A percentile compares a stretch with the other conserved stretches of the same genome.
Evolutionary conservation across 2,113 vertebrate species (phyloP).

Genomic region (Rattus rattus): DNA sequence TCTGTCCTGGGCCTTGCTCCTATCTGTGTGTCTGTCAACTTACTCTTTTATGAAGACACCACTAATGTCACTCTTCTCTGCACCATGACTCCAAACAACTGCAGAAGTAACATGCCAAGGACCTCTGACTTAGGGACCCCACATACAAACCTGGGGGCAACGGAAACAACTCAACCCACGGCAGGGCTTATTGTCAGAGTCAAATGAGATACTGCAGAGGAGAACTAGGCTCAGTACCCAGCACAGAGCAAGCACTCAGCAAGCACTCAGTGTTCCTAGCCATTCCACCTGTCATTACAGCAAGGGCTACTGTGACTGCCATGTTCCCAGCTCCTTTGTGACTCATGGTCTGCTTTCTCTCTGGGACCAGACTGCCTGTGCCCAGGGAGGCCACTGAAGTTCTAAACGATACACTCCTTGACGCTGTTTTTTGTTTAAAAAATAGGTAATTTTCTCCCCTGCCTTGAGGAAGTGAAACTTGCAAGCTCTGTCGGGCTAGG

Average conservation of each 20-base stretch:
- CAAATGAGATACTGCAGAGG: neutral
- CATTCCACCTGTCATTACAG: neutral
- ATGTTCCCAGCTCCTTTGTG: neutral
- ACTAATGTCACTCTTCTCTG: neutral
- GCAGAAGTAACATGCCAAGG: neutral
- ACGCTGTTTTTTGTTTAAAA: conserved; percentile 51
- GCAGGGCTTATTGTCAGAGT: neutral
- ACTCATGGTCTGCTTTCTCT: neutral
- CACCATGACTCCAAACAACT: neutral
- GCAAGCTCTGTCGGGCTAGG: conserved; percentile 57
- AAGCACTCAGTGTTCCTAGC: neutral
- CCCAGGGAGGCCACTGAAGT: neutral
- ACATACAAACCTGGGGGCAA: neutral
- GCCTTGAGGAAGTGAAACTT: conserved; percentile 67
- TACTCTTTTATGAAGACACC: neutral
- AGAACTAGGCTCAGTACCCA: neutral
- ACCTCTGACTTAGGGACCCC: neutral
- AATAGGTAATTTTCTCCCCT: conserved; percentile 32
- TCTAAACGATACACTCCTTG: conserved; percentile 28
- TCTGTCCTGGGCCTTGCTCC: neutral
- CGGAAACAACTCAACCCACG: neutral
- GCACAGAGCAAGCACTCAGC: neutral
- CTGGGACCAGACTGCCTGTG: neutral
- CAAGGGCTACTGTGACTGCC: neutral
- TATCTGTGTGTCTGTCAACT: neutral